phyloP scores from a whole-genome alignment of 1,140 invertebrate species.

The Proales similis region DNA sequence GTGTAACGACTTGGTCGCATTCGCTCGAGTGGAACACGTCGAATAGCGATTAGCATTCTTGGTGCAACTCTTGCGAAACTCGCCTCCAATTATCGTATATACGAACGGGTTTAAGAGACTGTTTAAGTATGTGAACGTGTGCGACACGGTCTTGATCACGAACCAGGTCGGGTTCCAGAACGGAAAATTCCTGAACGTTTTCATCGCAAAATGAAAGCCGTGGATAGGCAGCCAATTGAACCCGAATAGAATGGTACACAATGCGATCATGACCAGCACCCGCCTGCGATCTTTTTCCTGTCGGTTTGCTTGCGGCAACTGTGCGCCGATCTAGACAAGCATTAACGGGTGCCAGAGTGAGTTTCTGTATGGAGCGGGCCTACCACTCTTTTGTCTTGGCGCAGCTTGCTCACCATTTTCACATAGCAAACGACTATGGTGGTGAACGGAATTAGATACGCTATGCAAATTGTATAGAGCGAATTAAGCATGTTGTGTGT shows the following conservation, averaged over 20 bases:
- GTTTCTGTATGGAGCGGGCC: background rate
- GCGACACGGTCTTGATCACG: conserved; percentile 5
- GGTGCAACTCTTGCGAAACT: background rate
- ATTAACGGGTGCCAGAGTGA: background rate
- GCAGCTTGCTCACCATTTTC: conserved; percentile 7
- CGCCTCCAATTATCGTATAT: conserved; percentile 21
- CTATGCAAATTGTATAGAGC: conserved; percentile 8
- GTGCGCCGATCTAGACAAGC: conserved; percentile 10
- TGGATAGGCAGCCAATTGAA: conserved; percentile 27
- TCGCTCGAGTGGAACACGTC: too few relatives aligned
- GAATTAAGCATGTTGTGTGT: conserved; percentile 3
- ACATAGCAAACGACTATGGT: conserved; percentile 22
- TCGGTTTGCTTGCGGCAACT: background rate
- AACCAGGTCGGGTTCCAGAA: background rate
- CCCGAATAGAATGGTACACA: conserved; percentile 17
- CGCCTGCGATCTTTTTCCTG: too few relatives aligned
- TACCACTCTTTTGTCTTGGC: conserved; percentile 11
- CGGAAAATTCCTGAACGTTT: conserved; percentile 25
- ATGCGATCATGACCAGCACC: conserved; percentile 11
- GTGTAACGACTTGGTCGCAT: too few relatives aligned
- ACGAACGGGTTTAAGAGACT: conserved; percentile 32
- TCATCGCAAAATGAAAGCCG: conserved; percentile 1
- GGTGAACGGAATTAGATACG: conserved; percentile 10
- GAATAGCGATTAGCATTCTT: too few relatives aligned
- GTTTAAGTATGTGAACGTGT: conserved; percentile 22